phyloP scores from a whole-genome alignment of 2,888 invertebrate species.

The Hofmannophila pseudospretella region DNA sequence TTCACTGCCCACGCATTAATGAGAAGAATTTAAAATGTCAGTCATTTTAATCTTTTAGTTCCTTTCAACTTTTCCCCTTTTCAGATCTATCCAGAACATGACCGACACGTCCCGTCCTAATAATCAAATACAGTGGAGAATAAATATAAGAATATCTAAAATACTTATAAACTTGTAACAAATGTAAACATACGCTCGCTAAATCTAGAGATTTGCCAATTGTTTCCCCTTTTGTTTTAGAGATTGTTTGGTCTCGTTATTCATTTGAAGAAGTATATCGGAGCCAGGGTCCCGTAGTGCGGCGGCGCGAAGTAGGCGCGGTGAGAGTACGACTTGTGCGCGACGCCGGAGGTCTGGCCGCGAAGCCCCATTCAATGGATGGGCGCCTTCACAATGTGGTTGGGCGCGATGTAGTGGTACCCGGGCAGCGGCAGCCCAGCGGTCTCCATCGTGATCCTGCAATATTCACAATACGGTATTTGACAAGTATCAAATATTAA shows the following conservation, averaged over 20 bases:
- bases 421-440: constrained; percentile 93
- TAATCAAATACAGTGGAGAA: constrained; percentile 75
- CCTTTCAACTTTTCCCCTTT: constrained; percentile 27
- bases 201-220: constrained; percentile 54
- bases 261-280: constrained; percentile 63
- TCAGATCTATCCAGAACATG: constrained; percentile 22
- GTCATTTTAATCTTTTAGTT: constrained; percentile 46
- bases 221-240: constrained; percentile 45
- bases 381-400: constrained; percentile 94
- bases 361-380: constrained; percentile 85
- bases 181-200: constrained; percentile 74
- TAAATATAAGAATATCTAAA: constrained; percentile 85
- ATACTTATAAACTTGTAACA: constrained; percentile 80
- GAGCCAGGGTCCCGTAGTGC: constrained; percentile 60
- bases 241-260: constrained; percentile 49
- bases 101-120: constrained; percentile 50
- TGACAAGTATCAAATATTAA: too few relatives aligned
- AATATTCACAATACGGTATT: constrained; percentile 46
- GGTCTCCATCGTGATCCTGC: constrained; percentile 97
- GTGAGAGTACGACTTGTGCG: constrained; percentile 33
- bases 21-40: constrained; percentile 59
- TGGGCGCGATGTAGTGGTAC: constrained; percentile 94
- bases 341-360: constrained; percentile 47
- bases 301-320: constrained; percentile 20
- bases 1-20: constrained; percentile 46